A percentile compares a stretch with the other conserved stretches of the same genome.
Conservation (phyloP, 2,113 vertebrate genomes). For the Neogobius melanostomus region DNA sequence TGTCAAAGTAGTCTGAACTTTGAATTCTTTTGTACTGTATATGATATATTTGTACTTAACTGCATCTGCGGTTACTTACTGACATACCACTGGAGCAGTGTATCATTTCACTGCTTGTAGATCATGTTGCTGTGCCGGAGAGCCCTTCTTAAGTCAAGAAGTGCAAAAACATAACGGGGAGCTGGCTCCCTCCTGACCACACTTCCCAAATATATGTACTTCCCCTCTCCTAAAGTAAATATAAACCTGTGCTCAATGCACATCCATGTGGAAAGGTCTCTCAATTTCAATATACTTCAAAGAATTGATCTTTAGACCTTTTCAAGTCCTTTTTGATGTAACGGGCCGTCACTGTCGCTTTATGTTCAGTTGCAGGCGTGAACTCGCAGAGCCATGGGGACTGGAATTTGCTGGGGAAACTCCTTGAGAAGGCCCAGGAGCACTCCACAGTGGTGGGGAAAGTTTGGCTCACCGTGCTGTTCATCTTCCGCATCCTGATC, state of each 20-base stretch:
- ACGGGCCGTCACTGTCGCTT: neutral
- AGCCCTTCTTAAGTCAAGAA: constrained; percentile 38
- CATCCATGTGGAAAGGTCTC: constrained; percentile 34
- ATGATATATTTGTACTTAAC: constrained; percentile 38
- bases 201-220: constrained; percentile 66
- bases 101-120: constrained; percentile 52
- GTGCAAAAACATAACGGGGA: constrained; percentile 48
- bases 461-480: constrained; percentile 87
- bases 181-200: constrained; percentile 54
- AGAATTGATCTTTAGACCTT: neutral
- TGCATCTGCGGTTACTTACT: constrained; percentile 10
- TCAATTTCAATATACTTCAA: neutral
- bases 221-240: constrained; percentile 64
- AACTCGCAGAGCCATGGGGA: constrained; percentile 78
- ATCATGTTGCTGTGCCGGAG: constrained; percentile 42
- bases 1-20: neutral
- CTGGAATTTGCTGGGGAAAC: constrained; percentile 85
- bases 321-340: neutral
- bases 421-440: constrained; percentile 85
- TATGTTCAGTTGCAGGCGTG: constrained; percentile 38
- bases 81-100: constrained; percentile 32
- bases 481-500: constrained; percentile 85
- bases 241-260: constrained; percentile 61
- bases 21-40: constrained; percentile 11
- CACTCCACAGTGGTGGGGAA: constrained; percentile 85